Evolutionary conservation across 2,888 invertebrate species (phyloP).

Genomic region (Cerceris rybyensis): DNA sequence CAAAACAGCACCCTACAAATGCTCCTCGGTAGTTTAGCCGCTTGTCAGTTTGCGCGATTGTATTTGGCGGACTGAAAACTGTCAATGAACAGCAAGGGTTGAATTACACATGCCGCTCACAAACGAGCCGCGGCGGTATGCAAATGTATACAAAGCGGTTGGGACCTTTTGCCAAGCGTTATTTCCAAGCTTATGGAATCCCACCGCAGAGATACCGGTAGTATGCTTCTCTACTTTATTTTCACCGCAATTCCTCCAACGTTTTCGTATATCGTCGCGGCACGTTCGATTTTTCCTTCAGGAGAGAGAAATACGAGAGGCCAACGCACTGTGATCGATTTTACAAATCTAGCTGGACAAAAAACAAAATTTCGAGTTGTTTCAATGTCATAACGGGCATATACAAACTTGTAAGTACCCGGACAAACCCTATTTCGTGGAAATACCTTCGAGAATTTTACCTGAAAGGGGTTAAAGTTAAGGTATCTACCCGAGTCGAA

Average conservation of each 20-base stretch:
- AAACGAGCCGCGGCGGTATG: conserved; percentile 69
- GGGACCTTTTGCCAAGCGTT: conserved; percentile 60
- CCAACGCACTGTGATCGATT: no score
- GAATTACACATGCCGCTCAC: conserved; percentile 64
- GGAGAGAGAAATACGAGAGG: background rate
- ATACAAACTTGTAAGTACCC: no score
- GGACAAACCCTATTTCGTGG: no score
- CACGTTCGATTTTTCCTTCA: background rate
- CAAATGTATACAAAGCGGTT: conserved; percentile 75
- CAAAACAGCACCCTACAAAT: background rate
- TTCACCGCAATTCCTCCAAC: background rate
- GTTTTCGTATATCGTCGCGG: background rate
- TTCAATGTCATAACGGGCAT: no score
- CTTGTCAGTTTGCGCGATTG: background rate
- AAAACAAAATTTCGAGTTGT: no score
- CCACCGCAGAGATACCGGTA: conserved; percentile 15
- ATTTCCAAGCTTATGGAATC: conserved; percentile 52
- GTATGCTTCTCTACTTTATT: background rate
- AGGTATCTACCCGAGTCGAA: no score
- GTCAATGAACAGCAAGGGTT: conserved; percentile 53
- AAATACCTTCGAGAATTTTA: no score
- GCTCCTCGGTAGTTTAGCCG: background rate
- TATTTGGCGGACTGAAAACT: conserved; percentile 44
- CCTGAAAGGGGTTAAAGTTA: no score
- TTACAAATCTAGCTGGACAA: no score